Evolutionary conservation across 2,888 invertebrate species (phyloP), one percentile per base, ranked within the genome.

Genomic region (Trisateles emortualis): DNA sequence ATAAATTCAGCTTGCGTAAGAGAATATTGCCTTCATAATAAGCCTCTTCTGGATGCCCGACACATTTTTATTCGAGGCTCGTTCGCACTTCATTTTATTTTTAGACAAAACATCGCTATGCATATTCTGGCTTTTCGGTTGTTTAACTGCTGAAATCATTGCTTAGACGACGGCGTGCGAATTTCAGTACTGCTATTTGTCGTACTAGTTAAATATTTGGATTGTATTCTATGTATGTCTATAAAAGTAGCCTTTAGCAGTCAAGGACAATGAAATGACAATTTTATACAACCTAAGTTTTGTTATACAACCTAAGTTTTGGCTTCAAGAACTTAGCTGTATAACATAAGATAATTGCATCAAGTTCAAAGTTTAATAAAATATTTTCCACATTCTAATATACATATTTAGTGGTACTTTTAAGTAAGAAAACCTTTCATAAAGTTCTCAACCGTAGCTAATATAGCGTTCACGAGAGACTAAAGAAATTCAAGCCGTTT

Each of bases 1-100:
- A 85, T 79, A 79, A 82, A 89, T 88, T 86, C 88, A 59, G 64
- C 56, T 56, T 76, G 78, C 81, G 83, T 84, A 72, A 79, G 74
- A 72, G 78, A 83, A 86, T 86, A 88, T 86, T 86, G 86, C 85
- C 84, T 84, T 80, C 79, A 82, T 86, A 86, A 88, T 86, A 87
- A 86, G 84, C 82, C 81, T 76, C 76, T 76, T 58, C 58, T 66
- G 69, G 68, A 59, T 60, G 64, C 51, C 61, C 61, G 59, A 71
- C 73, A 70, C 70, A 78, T 83, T 81, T 78, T 82, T 81, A 84
- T 85, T 84, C 82, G 65, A 69, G 68, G 63, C 78, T 74, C 80
- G 82, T 83, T 75, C 74, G 70, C 74, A 78, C 78, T 82, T 75
- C 76, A 78, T 84, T 85, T 86, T 87, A 86, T 87, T 87, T 87